A percentile compares a stretch with the other conserved stretches of the same genome.
Evolutionary conservation across 2,888 invertebrate genomes (phyloP).

Genomic region (Cheilosia grossa): DNA sequence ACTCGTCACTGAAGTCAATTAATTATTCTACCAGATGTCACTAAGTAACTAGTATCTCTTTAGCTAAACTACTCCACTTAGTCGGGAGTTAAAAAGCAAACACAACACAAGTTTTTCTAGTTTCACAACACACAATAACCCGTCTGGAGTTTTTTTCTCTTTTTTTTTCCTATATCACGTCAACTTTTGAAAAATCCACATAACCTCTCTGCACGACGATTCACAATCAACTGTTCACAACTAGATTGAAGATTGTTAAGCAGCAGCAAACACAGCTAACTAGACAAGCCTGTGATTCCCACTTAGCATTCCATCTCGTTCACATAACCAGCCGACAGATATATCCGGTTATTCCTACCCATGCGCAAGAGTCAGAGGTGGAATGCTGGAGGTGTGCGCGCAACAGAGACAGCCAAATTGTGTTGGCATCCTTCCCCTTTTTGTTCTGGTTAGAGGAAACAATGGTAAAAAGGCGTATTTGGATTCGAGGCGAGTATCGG

Average conservation of each 20-base stretch:
- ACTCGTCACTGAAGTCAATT: slow-evolving; percentile 44
- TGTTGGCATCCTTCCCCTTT: slow-evolving; percentile 51
- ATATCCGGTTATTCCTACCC: slow-evolving; percentile 71
- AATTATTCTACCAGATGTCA: slow-evolving; percentile 52
- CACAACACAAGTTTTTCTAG: slow-evolving; percentile 72
- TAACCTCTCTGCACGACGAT: slow-evolving; percentile 82
- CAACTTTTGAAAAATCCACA: slow-evolving; percentile 78
- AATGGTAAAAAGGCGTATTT: slow-evolving; percentile 69
- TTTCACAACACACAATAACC: slow-evolving; percentile 51
- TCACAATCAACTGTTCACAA: slow-evolving; percentile 83
- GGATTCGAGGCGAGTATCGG: slow-evolving; percentile 52
- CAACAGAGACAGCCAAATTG: slow-evolving; percentile 55
- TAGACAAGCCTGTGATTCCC: slow-evolving; percentile 81
- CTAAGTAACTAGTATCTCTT: slow-evolving; percentile 65
- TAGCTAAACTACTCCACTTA: slow-evolving; percentile 67
- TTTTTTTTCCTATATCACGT: slow-evolving; percentile 53
- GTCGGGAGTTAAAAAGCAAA: slow-evolving; percentile 38
- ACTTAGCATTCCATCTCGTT: slow-evolving; percentile 75
- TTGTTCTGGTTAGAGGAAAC: slow-evolving; percentile 26
- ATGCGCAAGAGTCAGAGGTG: slow-evolving; percentile 70
- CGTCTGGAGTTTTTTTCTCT: slow-evolving; percentile 42
- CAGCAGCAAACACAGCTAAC: slow-evolving; percentile 77
- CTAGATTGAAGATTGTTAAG: slow-evolving; percentile 83
- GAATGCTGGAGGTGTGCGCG: slow-evolving; percentile 43
- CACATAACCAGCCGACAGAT: slow-evolving; percentile 75